Conservation (phyloP, 2,113 vertebrate species). For the Sorex fumeus region DNA sequence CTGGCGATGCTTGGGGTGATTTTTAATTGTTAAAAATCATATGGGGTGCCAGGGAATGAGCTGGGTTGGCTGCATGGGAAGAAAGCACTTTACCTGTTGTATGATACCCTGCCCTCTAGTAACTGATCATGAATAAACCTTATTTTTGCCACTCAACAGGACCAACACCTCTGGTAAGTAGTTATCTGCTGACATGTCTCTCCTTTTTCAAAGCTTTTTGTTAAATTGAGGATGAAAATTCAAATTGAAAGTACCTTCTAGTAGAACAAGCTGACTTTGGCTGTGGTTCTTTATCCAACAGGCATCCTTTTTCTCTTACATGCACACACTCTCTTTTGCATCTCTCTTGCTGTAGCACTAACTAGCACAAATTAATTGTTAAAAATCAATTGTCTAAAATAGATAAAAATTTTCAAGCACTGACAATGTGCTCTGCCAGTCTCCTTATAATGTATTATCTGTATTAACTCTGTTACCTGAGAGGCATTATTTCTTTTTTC, state of each 20-base stretch:
- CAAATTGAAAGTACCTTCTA: neutral
- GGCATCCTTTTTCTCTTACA: neutral
- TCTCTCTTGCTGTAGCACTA: neutral
- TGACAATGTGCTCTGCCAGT: neutral
- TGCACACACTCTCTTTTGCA: neutral
- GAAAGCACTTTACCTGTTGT: too few relatives aligned
- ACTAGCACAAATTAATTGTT: neutral
- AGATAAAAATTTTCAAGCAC: neutral
- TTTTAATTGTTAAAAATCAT: too few relatives aligned
- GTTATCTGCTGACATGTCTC: neutral
- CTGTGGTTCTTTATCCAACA: neutral
- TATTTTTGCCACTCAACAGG: slow-evolving; percentile 41
- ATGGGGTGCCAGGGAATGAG: too few relatives aligned
- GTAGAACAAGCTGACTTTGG: neutral
- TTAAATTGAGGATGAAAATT: neutral
- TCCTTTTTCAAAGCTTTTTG: neutral
- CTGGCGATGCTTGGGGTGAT: too few relatives aligned
- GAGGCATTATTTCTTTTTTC: neutral
- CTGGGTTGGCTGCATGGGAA: too few relatives aligned
- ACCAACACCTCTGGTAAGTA: neutral
- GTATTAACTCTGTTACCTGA: too few relatives aligned
- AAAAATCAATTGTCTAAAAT: slow-evolving; percentile 20
- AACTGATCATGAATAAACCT: neutral
- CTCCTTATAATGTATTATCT: neutral
- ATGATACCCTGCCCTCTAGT: neutral